Base-by-base conservation (phyloP, 2,797 vertebrate species). In the Eleutherodactylus coqui region DNA sequence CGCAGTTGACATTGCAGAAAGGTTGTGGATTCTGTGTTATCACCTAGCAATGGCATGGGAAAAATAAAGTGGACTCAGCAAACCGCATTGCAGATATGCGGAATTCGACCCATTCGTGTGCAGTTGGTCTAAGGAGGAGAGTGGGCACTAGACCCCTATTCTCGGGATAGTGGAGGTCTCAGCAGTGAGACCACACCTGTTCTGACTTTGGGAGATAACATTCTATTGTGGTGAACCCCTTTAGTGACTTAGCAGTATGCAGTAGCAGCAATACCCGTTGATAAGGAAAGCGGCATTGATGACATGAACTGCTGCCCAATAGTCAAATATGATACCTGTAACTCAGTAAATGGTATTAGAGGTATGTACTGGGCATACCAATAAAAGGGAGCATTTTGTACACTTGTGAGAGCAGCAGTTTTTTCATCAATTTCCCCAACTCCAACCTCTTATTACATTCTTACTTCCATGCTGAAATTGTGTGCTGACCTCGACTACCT, bases 391-490 rank as follows among this genome's bases (percentile, higher is more conserved):
- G 29, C 6, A 29, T 29, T 45, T 83, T 87, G 81, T 79, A n/a
- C 51, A 49, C 60, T 21, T 51, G 21, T 36, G 24, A 73, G 43
- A 73, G 5, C 10, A 32, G 55, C 10, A 29, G 72, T 73, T 73
- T 62, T 45, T 43, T 60, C 51, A 79, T 49, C 64, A 83, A 75
- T 87, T 79, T 80, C n/a, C 55, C 24, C 19, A 72, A 77, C 69
- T 58, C 14, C 73, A 80, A 80, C 67, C 77, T 75, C 53, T 75
- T 53, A 84, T 81, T 84, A 69, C n/a, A 45, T 87, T 87, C 36
- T 76, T 81, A 69, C 81, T 67, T 79, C 51, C 24, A 51, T 73
- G 53, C 62, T 29, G 49, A 77, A 86, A 86, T 72, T 87, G 80
- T 87, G 21, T 38, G 27, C 10, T 87, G 86, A 83, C 86, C 80